phyloP scores from a whole-genome alignment of 2,113 vertebrate species.

The Puma concolor region DNA sequence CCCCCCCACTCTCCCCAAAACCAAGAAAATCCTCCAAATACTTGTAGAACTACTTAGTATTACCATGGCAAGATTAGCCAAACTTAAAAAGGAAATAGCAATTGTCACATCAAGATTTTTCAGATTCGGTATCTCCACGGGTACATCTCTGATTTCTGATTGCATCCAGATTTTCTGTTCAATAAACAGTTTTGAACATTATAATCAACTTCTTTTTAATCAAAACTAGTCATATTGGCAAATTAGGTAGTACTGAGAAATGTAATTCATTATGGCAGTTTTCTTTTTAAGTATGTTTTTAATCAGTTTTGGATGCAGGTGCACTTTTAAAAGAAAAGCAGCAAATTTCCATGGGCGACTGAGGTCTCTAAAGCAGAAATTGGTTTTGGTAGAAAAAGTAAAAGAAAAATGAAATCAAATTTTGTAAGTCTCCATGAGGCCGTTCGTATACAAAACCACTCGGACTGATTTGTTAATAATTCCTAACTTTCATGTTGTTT shows the following conservation, averaged over 20 bases:
- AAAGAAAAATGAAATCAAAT: constrained; percentile 43
- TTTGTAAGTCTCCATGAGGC: neutral
- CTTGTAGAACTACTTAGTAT: neutral
- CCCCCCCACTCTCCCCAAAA: neutral
- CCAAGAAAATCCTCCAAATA: neutral
- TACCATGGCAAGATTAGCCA: constrained; percentile 7
- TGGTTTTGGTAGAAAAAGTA: constrained; percentile 38
- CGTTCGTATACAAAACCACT: neutral
- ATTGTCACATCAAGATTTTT: neutral
- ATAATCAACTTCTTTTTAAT: constrained; percentile 76
- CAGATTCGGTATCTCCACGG: constrained; percentile 10
- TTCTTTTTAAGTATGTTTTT: constrained; percentile 63
- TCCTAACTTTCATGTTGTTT: neutral
- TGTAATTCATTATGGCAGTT: constrained; percentile 61
- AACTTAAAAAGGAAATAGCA: constrained; percentile 48
- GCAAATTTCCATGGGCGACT: constrained; percentile 41
- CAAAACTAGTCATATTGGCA: constrained; percentile 71
- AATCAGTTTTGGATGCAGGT: constrained; percentile 72
- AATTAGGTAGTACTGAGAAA: constrained; percentile 65
- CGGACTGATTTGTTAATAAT: neutral
- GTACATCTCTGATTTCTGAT: constrained; percentile 60
- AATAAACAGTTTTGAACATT: constrained; percentile 66
- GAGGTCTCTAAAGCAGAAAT: constrained; percentile 24
- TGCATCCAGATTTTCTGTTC: constrained; percentile 46
- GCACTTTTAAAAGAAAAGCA: constrained; percentile 63